phyloP scores from a whole-genome alignment of 2,888 invertebrate genomes.

The Watsonalla binaria region DNA sequence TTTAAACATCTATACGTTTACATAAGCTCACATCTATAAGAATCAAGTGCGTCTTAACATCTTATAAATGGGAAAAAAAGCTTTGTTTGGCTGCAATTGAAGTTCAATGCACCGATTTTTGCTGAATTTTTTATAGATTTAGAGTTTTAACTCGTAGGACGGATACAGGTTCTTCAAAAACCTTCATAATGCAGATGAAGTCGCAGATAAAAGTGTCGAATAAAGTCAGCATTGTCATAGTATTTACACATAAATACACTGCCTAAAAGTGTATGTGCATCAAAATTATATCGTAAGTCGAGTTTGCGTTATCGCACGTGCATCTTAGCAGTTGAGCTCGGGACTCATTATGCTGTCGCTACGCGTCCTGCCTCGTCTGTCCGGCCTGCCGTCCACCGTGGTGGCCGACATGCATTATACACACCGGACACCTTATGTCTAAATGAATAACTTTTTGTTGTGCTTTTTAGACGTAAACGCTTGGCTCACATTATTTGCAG shows the following conservation, averaged over 20 bases:
- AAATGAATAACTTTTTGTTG: slow-evolving; percentile 11
- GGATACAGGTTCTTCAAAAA: background rate
- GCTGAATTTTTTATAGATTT: slow-evolving; percentile 1
- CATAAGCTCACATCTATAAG: no score
- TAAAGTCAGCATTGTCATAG: no score
- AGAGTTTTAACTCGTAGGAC: slow-evolving; percentile 7
- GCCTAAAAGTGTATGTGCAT: slow-evolving; percentile 7
- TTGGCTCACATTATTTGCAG: background rate
- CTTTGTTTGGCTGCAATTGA: no score
- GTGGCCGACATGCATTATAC: slow-evolving; percentile 54
- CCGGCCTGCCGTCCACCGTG: slow-evolving; percentile 37
- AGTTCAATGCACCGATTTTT: no score
- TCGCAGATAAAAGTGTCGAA: slow-evolving; percentile 11
- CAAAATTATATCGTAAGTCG: slow-evolving; percentile 35
- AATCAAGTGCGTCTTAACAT: no score
- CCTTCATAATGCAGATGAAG: slow-evolving; percentile 5
- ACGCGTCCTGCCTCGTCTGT: slow-evolving; percentile 44
- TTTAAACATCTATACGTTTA: no score
- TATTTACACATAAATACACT: no score
- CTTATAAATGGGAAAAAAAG: no score
- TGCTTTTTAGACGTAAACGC: slow-evolving; percentile 7
- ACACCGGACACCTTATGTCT: slow-evolving; percentile 32
- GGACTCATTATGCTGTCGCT: slow-evolving; percentile 56
- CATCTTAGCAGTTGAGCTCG: slow-evolving; percentile 44
- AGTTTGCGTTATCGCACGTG: slow-evolving; percentile 58